phyloP scores from a whole-genome alignment of 2,888 invertebrate species.

The Mesorhabditis sp. region DNA sequence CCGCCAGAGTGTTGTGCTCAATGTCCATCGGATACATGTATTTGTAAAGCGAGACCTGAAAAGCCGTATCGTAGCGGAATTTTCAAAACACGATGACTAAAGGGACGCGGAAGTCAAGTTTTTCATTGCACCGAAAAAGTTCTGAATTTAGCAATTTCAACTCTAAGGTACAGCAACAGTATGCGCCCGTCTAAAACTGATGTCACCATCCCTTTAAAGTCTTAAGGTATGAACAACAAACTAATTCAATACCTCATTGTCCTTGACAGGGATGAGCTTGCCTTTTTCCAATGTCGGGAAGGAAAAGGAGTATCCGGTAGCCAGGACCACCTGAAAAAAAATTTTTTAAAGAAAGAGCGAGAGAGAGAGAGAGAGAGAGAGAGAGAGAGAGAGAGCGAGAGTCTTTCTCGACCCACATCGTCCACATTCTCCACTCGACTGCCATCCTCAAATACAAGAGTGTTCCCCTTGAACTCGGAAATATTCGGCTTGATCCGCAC shows the following conservation, averaged over 20 bases:
- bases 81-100: no score
- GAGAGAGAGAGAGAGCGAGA: background rate
- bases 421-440: constrained; percentile 27
- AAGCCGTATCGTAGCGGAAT: background rate
- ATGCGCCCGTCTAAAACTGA: background rate
- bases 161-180: no score
- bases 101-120: no score
- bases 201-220: background rate
- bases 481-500: constrained; percentile 36
- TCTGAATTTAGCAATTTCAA: no score
- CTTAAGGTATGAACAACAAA: background rate
- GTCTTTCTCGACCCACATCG: constrained; percentile 17
- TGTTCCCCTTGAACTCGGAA: constrained; percentile 27
- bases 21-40: constrained; percentile 60
- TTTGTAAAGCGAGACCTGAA: constrained; percentile 57
- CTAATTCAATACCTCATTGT: constrained; percentile 34
- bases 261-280: constrained; percentile 27
- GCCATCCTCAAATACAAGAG: constrained; percentile 40
- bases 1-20: constrained; percentile 58
- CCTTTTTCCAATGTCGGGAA: constrained; percentile 28
- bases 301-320: constrained; percentile 38
- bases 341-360: background rate
- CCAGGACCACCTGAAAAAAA: constrained; percentile 29
- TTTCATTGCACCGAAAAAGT: no score
- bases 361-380: no score